A percentile compares a stretch with the other conserved stretches of the same genome.
These are phyloP conservation scores for Naso thynnoides DNA, from an alignment of 2,797 vertebrate species.

Conservation along the genomic window DNA sequence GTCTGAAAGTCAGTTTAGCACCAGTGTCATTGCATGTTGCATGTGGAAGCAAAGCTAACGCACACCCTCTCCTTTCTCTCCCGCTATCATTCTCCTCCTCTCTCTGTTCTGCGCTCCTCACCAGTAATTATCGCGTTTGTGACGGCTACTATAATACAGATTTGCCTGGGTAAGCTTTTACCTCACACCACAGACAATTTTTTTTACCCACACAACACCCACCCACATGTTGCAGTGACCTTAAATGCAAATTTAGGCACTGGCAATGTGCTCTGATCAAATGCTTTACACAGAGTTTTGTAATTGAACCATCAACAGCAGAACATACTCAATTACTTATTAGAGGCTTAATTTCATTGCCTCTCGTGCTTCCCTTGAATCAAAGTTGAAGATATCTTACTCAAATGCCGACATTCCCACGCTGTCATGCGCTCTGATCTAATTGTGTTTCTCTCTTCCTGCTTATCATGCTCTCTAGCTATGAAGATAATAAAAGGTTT, in stretches of 20 bases:
- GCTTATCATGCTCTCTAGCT: constrained; percentile 99
- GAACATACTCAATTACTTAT: constrained; percentile 63
- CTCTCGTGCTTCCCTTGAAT: constrained; percentile 59
- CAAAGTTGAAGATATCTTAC: constrained; percentile 71
- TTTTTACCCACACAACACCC: constrained; percentile 58
- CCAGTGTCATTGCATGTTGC: constrained; percentile 91
- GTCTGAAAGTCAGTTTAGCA: constrained; percentile 41
- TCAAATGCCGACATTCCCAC: constrained; percentile 77
- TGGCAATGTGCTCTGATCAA: constrained; percentile 47
- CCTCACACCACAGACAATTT: constrained; percentile 86
- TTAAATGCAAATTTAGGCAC: constrained; percentile 42
- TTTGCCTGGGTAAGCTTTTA: constrained; percentile 99
- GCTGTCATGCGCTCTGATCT: constrained; percentile 88
- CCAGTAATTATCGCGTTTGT: constrained; percentile 99
- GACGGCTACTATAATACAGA: constrained; percentile 99
- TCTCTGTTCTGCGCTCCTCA: constrained; percentile 91
- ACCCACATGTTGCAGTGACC: constrained; percentile 45
- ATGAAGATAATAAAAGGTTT: constrained; percentile 99
- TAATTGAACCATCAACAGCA: constrained; percentile 82
- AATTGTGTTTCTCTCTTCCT: constrained; percentile 99
- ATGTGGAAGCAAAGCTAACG: constrained; percentile 93
- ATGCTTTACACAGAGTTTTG: constrained; percentile 40
- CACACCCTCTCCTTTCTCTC: constrained; percentile 89
- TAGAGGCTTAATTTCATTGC: constrained; percentile 81
- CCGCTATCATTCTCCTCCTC: constrained; percentile 85